Conservation (phyloP, 2,797 vertebrate genomes). For the Syndactyla subalaris region DNA sequence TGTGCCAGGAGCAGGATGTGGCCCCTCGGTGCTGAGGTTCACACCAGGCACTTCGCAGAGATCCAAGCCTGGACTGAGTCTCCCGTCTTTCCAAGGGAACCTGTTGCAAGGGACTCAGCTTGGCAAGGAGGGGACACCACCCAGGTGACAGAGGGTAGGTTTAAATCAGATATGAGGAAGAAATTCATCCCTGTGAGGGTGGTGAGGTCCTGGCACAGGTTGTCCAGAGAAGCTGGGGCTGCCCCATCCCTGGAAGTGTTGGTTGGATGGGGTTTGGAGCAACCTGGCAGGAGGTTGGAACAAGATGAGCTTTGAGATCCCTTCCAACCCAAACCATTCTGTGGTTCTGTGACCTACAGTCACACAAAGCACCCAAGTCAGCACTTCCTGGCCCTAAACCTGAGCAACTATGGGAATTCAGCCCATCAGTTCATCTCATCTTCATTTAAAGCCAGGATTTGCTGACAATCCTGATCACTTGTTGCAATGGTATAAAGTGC, state of each 20-base stretch:
- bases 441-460: not conserved
- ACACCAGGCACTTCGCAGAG: not conserved
- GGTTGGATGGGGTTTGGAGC: not conserved
- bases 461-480: not conserved
- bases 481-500: not conserved
- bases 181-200: not conserved
- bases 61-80: not conserved
- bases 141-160: too few relatives aligned
- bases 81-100: not conserved
- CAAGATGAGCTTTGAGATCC: not conserved
- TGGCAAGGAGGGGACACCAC: not conserved
- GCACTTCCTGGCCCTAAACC: not conserved
- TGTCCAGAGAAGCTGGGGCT: not conserved
- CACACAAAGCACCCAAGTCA: not conserved
- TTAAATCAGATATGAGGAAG: not conserved
- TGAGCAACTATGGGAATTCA: not conserved
- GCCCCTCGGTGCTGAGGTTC: not conserved
- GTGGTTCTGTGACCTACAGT: not conserved
- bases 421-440: not conserved
- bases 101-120: not conserved
- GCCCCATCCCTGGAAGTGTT: not conserved
- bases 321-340: not conserved
- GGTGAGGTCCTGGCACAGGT: not conserved
- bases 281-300: not conserved
- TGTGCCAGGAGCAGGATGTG: fast-evolving